A percentile compares a stretch with the other conserved stretches of the same genome.
These are phyloP conservation scores for Pluvialis apricaria DNA, from an alignment of 2,113 vertebrate species.

Conservation along the genomic window DNA sequence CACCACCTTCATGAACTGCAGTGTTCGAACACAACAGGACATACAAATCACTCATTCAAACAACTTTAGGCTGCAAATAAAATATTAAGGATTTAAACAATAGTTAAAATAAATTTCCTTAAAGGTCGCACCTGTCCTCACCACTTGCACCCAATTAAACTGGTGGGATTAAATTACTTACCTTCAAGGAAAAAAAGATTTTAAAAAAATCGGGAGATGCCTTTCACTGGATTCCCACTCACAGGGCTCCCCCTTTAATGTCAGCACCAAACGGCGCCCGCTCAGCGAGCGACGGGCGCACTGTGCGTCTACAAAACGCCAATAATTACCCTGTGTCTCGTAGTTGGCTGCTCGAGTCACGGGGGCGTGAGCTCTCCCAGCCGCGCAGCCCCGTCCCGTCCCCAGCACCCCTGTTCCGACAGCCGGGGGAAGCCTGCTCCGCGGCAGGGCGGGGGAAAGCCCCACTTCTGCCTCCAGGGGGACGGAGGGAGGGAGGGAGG, in stretches of 20 bases:
- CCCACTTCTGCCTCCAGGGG: background rate
- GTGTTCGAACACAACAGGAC: rapidly evolving
- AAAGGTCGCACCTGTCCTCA: background rate
- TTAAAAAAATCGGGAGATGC: background rate
- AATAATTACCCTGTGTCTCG: rapidly evolving
- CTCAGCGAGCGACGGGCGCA: rapidly evolving
- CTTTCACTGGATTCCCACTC: background rate
- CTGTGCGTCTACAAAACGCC: rapidly evolving
- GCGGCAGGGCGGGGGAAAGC: no score
- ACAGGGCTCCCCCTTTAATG: background rate
- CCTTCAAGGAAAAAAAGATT: background rate
- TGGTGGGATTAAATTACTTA: background rate
- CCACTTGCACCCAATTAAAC: background rate
- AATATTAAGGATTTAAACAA: background rate
- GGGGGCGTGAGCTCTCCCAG: background rate
- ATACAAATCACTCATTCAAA: background rate
- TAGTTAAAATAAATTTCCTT: background rate
- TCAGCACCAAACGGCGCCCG: background rate
- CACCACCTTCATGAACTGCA: background rate
- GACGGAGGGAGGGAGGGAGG: background rate
- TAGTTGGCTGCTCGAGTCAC: rapidly evolving
- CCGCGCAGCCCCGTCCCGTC: background rate
- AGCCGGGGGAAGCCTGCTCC: rapidly evolving
- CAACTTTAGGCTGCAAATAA: background rate
- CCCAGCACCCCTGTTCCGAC: rapidly evolving